Evolutionary conservation across 2,797 vertebrate species (phyloP).

Genomic region (Pseudochromis fuscus): DNA sequence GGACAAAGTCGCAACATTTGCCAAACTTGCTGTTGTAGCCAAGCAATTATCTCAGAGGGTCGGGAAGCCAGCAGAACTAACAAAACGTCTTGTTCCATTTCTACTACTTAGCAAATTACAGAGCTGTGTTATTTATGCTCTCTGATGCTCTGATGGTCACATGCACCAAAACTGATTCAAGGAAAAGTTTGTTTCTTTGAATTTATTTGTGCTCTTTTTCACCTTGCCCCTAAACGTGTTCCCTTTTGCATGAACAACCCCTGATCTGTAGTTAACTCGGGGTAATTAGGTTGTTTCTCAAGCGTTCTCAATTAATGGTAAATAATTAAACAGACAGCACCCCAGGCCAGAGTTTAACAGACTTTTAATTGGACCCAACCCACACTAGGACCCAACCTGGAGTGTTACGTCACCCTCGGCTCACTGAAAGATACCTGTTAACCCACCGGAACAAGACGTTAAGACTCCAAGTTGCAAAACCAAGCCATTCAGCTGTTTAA

Average conservation of each 20-base stretch:
- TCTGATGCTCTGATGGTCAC: background rate
- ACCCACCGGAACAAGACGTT: background rate
- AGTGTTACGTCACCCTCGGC: slow-evolving; percentile 1
- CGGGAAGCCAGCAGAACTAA: background rate
- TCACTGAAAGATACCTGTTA: slow-evolving; percentile 2
- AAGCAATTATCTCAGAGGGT: background rate
- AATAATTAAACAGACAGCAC: slow-evolving; percentile 42
- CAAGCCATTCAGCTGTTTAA: slow-evolving; percentile 40
- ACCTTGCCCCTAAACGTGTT: slow-evolving; percentile 13
- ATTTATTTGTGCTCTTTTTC: slow-evolving; percentile 10
- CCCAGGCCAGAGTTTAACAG: slow-evolving; percentile 17
- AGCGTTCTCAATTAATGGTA: slow-evolving; percentile 19
- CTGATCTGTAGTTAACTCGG: background rate
- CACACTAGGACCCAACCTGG: slow-evolving; percentile 26
- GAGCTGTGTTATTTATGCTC: background rate
- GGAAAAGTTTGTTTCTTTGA: slow-evolving; percentile 1
- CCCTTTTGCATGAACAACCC: slow-evolving; percentile 6
- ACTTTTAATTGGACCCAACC: too few relatives aligned
- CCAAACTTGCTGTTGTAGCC: slow-evolving; percentile 1
- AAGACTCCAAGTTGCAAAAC: slow-evolving; percentile 12
- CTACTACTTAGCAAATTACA: background rate
- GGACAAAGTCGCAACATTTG: slow-evolving; percentile 2
- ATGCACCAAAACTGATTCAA: slow-evolving; percentile 1
- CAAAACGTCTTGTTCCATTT: background rate
- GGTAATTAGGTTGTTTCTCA: slow-evolving; percentile 32